Conservation (phyloP, 1,140 invertebrate species). For the Trichonephila clavipes region DNA sequence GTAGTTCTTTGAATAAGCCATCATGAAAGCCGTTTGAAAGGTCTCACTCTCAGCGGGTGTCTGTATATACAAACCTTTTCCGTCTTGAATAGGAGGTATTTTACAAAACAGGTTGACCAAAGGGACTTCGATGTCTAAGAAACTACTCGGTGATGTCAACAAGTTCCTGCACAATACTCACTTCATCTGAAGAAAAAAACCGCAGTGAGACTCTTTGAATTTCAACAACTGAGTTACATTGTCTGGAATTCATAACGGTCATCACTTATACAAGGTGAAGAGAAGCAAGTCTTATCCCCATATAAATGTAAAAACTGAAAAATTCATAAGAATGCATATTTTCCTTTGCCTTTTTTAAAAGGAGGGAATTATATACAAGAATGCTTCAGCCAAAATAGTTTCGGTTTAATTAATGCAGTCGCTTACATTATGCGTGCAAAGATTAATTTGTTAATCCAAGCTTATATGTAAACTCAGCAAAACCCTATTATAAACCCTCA, state of each 20-base stretch:
- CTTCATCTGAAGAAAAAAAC: conserved; percentile 1
- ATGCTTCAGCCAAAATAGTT: too few relatives aligned
- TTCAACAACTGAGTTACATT: neutral
- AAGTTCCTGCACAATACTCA: conserved; percentile 27
- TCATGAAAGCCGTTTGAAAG: conserved; percentile 31
- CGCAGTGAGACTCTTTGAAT: neutral
- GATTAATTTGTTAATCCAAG: too few relatives aligned
- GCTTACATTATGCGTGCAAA: too few relatives aligned
- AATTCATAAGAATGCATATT: too few relatives aligned
- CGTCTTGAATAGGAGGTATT: conserved; percentile 34
- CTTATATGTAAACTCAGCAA: too few relatives aligned
- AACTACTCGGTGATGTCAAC: conserved; percentile 50
- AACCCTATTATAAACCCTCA: too few relatives aligned
- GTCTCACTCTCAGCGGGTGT: conserved; percentile 13
- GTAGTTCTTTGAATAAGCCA: neutral
- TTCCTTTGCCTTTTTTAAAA: too few relatives aligned
- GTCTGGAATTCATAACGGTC: conserved; percentile 14
- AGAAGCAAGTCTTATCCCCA: neutral
- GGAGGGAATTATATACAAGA: too few relatives aligned
- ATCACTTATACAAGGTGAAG: neutral
- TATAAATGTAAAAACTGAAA: neutral
- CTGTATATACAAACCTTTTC: conserved; percentile 56
- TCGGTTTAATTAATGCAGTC: too few relatives aligned
- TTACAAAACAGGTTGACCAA: conserved; percentile 44
- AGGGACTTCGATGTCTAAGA: neutral